Conservation (phyloP, 1,140 invertebrate genomes). For the Drosophila pseudoananassae region DNA sequence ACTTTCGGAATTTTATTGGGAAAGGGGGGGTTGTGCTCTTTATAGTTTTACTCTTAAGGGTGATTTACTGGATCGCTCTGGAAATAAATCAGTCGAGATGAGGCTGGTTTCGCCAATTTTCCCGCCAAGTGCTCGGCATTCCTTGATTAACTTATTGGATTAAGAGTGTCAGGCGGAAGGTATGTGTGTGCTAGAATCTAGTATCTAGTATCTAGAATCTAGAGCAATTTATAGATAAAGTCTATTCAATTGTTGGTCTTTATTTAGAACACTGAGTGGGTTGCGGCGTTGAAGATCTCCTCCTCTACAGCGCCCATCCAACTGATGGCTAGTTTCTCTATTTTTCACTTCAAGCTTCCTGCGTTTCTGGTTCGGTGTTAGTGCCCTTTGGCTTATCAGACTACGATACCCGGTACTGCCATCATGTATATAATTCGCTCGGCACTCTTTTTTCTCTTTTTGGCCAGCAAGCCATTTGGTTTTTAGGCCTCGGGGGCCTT, state of each 20-base stretch:
- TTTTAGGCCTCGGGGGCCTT: constrained; percentile 26
- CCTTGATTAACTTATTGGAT: constrained; percentile 28
- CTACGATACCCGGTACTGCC: too few species aligned
- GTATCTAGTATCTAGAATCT: background rate
- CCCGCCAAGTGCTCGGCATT: background rate
- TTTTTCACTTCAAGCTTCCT: constrained; percentile 29
- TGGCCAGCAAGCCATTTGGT: constrained; percentile 1
- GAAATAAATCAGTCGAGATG: too few species aligned
- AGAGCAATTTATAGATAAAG: constrained; percentile 48
- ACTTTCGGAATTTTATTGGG: constrained; percentile 27
- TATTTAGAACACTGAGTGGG: constrained; percentile 46
- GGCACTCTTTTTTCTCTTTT: background rate
- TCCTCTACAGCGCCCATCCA: too few species aligned
- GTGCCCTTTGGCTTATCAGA: background rate
- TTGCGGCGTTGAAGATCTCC: constrained; percentile 22
- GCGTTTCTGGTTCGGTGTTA: background rate
- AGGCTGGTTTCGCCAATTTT: too few species aligned
- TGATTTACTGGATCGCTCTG: background rate
- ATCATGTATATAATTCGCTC: too few species aligned
- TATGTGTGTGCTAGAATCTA: background rate
- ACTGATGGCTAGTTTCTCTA: too few species aligned
- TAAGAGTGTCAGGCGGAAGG: constrained; percentile 19
- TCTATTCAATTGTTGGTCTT: constrained; percentile 52
- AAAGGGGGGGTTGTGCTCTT: too few species aligned
- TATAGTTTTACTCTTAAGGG: constrained; percentile 21